These are phyloP conservation scores for Lucilia sericata DNA, from an alignment of 1,140 invertebrate species.

Conservation along the genomic window DNA sequence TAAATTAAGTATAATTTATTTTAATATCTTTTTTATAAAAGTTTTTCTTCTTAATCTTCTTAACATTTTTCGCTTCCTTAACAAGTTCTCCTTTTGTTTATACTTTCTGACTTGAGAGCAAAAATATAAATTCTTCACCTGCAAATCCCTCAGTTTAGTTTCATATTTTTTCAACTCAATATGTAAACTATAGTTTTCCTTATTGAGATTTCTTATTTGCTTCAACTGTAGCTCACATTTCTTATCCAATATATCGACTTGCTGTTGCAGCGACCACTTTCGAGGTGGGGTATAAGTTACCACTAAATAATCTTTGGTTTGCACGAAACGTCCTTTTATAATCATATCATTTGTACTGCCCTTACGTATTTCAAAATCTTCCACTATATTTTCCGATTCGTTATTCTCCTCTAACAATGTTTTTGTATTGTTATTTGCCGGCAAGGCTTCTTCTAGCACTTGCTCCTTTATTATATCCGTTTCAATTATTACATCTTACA, in stretches of 20 bases:
- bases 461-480: neutral
- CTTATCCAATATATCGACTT: neutral
- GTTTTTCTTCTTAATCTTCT: too few relatives aligned
- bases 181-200: neutral
- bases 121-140: neutral
- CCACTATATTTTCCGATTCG: neutral
- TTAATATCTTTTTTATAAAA: too few relatives aligned
- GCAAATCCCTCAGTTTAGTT: neutral
- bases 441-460: too few relatives aligned
- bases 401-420: too few relatives aligned
- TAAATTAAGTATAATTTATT: too few relatives aligned
- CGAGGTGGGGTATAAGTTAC: neutral
- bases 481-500: neutral
- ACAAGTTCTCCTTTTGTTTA: neutral
- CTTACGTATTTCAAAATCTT: neutral
- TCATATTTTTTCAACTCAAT: too few relatives aligned
- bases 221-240: neutral
- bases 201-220: neutral
- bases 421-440: too few relatives aligned
- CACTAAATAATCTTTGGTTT: neutral
- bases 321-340: neutral
- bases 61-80: neutral
- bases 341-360: neutral
- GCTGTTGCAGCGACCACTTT: neutral
- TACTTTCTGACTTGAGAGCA: neutral